These are phyloP conservation scores for Anthonomus grandis DNA, from an alignment of 1,140 invertebrate species.

Conservation along the genomic window DNA sequence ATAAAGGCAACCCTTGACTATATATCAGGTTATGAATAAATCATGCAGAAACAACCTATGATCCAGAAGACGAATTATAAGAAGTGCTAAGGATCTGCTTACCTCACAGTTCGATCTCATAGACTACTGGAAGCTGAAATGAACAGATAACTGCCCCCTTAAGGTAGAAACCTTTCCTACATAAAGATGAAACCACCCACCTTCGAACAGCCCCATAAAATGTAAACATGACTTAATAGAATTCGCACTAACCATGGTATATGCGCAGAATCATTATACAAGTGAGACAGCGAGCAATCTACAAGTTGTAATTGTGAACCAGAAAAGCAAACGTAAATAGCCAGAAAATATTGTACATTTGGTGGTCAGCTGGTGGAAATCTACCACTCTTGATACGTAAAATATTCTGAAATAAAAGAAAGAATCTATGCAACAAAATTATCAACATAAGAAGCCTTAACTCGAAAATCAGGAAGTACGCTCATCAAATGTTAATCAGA, in stretches of 20 bases:
- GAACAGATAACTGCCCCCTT: not conserved
- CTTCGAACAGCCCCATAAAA: slow-evolving; percentile 3
- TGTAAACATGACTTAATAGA: not conserved
- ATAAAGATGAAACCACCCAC: not conserved
- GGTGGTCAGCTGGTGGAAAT: no score
- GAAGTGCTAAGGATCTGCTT: not conserved
- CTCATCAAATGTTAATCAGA: no score
- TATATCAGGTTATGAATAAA: not conserved
- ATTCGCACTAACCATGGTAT: slow-evolving; percentile 4
- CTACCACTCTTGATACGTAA: no score
- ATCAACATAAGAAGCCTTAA: no score
- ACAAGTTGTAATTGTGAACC: not conserved
- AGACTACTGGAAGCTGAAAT: not conserved
- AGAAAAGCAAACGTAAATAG: not conserved
- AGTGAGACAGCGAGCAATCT: not conserved
- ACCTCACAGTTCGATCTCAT: not conserved
- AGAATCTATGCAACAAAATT: no score
- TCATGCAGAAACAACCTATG: no score
- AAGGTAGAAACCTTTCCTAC: not conserved
- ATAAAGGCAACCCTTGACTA: not conserved
- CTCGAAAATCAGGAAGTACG: no score
- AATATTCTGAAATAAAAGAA: no score
- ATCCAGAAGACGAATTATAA: no score
- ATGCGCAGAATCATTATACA: not conserved
- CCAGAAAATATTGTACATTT: no score